Evolutionary conservation across 2,888 invertebrate species (phyloP).

Genomic region (Chromoteleia sp.): DNA sequence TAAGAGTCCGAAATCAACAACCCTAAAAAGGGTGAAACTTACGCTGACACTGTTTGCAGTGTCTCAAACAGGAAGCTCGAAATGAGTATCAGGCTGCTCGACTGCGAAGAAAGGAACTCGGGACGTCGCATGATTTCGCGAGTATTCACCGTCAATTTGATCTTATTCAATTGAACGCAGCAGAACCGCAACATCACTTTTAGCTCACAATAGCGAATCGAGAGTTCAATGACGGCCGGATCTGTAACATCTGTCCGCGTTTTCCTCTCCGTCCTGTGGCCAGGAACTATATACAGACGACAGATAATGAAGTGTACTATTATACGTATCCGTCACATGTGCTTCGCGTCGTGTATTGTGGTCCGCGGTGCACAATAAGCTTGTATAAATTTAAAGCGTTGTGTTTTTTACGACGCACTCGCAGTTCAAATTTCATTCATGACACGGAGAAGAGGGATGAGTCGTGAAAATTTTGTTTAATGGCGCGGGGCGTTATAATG

Average conservation of each 20-base stretch:
- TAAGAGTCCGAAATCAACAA: neutral
- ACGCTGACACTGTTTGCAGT: constrained; percentile 6
- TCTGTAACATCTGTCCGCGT: constrained; percentile 79
- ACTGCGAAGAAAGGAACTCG: constrained; percentile 65
- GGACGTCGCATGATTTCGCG: constrained; percentile 71
- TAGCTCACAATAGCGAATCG: constrained; percentile 74
- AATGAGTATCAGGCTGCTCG: constrained; percentile 27
- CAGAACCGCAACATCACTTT: constrained; percentile 80
- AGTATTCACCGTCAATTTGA: constrained; percentile 80
- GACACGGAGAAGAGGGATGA: constrained; percentile 6
- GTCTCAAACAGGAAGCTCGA: constrained; percentile 30
- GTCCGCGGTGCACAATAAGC: constrained; percentile 18
- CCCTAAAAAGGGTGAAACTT: constrained; percentile 31
- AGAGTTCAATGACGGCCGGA: constrained; percentile 76
- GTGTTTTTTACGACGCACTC: constrained; percentile 62
- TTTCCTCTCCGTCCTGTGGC: constrained; percentile 74
- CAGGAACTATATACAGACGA: constrained; percentile 75
- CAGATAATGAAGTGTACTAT: constrained; percentile 73
- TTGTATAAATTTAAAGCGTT: constrained; percentile 66
- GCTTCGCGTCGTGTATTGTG: constrained; percentile 40
- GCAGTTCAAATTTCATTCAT: constrained; percentile 38
- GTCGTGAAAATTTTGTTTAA: constrained; percentile 32
- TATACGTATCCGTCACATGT: constrained; percentile 70
- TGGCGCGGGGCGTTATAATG: constrained; percentile 8
- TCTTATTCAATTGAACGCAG: constrained; percentile 75